phyloP scores from a whole-genome alignment of 1,140 invertebrate species.

The Grapholita molesta region DNA sequence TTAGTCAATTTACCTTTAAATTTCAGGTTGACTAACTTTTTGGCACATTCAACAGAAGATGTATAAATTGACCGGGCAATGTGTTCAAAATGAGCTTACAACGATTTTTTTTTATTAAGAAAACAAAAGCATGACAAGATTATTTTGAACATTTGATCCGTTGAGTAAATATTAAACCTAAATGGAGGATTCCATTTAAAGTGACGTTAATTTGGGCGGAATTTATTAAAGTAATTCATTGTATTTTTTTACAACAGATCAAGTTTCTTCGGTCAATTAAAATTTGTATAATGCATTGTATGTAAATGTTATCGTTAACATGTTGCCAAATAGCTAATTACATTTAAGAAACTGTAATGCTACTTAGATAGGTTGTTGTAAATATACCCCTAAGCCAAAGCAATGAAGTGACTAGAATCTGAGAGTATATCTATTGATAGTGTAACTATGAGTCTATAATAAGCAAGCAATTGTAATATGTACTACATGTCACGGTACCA shows the following conservation, averaged over 20 bases:
- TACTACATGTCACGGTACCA: conserved; percentile 51
- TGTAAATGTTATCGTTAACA: conserved; percentile 60
- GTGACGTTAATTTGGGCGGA: not conserved
- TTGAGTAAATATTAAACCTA: too few relatives aligned
- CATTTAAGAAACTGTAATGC: conserved; percentile 46
- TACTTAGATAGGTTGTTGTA: conserved; percentile 65
- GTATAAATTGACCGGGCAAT: too few relatives aligned
- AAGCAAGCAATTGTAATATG: conserved; percentile 48
- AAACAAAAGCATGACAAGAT: too few relatives aligned
- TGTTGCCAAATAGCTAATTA: conserved; percentile 71
- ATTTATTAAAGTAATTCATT: not conserved
- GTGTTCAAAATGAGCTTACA: too few relatives aligned
- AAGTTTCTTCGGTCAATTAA: conserved; percentile 72
- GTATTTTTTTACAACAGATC: conserved; percentile 4
- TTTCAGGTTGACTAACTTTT: not conserved
- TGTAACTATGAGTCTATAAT: conserved; percentile 43
- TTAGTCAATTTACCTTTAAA: too few relatives aligned
- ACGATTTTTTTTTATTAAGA: too few relatives aligned
- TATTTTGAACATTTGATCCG: too few relatives aligned
- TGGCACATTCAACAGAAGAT: not conserved
- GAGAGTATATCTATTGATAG: conserved; percentile 51
- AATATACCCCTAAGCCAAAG: conserved; percentile 67
- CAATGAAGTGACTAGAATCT: conserved; percentile 59
- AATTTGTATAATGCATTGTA: conserved; percentile 47
- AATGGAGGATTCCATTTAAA: not conserved